A percentile compares a stretch with the other conserved stretches of the same genome.
These are phyloP conservation scores for Champsocephalus gunnari DNA, from an alignment of 2,797 vertebrate genomes.

Conservation along the genomic window DNA sequence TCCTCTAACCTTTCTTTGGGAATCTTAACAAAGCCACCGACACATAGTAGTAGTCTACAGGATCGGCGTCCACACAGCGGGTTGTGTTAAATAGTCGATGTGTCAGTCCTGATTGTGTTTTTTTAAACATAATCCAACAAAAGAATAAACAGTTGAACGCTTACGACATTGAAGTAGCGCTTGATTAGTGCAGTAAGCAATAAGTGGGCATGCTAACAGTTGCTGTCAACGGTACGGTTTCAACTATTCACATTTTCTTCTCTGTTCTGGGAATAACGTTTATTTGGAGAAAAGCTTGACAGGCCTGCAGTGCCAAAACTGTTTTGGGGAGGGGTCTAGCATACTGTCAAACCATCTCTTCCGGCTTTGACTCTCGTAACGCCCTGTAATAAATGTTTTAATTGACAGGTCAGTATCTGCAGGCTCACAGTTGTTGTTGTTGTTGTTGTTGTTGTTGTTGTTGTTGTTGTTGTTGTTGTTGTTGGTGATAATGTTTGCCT, in stretches of 20 bases:
- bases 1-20: not conserved
- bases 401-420: slow-evolving; percentile 14
- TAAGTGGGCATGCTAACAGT: not conserved
- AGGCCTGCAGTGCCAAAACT: not conserved
- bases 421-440: slow-evolving; percentile 21
- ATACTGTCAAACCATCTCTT: not conserved
- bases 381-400: slow-evolving; percentile 3
- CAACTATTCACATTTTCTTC: no score
- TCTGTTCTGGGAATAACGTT: no score
- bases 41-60: not conserved
- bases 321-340: not conserved
- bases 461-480: slow-evolving; percentile 24
- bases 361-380: slow-evolving; percentile 15
- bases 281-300: not conserved
- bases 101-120: not conserved
- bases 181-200: not conserved
- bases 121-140: not conserved
- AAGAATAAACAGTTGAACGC: not conserved
- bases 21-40: not conserved
- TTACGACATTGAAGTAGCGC: not conserved
- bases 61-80: not conserved
- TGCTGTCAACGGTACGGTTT: not conserved
- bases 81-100: not conserved
- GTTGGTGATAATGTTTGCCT: slow-evolving; percentile 23
- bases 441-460: slow-evolving; percentile 9